Percentiles rank a stretch among this genome's conserved stretches.
phyloP scores from a whole-genome alignment of 2,797 vertebrate genomes.

The Chiloscyllium punctatum region DNA sequence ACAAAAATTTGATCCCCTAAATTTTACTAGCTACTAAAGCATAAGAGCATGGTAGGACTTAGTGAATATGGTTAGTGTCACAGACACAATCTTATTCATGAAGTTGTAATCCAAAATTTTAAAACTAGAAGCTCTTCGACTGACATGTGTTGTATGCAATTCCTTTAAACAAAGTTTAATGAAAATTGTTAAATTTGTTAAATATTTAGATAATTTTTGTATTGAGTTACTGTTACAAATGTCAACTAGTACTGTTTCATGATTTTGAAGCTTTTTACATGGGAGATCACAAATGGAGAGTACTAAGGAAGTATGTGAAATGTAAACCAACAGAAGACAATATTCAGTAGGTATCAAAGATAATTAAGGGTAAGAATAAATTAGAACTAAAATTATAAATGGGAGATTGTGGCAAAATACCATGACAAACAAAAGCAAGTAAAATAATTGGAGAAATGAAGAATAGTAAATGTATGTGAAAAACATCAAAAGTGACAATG shows the following conservation, averaged over 20 bases:
- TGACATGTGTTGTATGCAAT: neutral
- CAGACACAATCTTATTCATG: neutral
- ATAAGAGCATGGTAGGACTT: neutral
- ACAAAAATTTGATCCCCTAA: no score
- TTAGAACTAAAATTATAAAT: neutral
- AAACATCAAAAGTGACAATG: neutral
- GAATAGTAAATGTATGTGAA: neutral
- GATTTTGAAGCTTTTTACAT: neutral
- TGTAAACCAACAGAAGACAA: neutral
- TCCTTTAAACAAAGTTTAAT: neutral
- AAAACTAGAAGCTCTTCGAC: neutral
- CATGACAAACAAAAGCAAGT: neutral
- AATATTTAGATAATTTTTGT: neutral
- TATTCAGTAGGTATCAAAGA: neutral
- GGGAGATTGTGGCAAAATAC: neutral
- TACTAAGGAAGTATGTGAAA: neutral
- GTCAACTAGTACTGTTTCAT: neutral
- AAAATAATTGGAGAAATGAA: conserved; percentile 6
- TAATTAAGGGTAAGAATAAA: neutral
- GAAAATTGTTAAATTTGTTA: neutral
- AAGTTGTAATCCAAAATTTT: neutral
- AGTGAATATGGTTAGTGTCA: neutral
- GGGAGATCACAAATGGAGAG: neutral
- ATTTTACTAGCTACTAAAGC: neutral
- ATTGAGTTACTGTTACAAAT: neutral